These are phyloP conservation scores for Oostethus manadensis DNA, from an alignment of 2,113 vertebrate genomes.

Conservation along the genomic window DNA sequence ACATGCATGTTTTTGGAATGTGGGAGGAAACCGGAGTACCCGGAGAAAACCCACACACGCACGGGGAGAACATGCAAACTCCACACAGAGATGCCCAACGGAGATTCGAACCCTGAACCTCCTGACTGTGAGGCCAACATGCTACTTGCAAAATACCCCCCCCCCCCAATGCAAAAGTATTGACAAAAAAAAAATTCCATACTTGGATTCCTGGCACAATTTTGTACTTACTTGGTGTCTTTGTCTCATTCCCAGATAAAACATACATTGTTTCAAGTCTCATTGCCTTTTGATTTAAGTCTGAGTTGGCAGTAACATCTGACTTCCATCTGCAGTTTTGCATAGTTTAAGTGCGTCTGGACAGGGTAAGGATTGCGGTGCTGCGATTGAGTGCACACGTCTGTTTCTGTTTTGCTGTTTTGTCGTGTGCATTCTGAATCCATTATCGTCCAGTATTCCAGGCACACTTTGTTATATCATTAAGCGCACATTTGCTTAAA, in stretches of 20 bases:
- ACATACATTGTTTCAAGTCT: slow-evolving; percentile 17
- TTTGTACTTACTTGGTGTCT: slow-evolving; percentile 10
- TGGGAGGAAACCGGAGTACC: no score
- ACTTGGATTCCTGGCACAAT: slow-evolving; percentile 5
- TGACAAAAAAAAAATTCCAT: neutral
- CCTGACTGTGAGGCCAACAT: no score
- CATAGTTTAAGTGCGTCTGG: neutral
- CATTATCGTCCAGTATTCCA: slow-evolving; percentile 4
- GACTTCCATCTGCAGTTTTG: slow-evolving; percentile 26
- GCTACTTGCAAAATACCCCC: no score
- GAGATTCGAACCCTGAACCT: no score
- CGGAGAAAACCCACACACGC: no score
- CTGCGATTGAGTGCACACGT: neutral
- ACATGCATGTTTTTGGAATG: no score
- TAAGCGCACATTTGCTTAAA: neutral
- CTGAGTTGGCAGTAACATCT: slow-evolving; percentile 22
- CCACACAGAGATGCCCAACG: no score
- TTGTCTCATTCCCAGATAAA: slow-evolving; percentile 11
- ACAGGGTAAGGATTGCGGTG: neutral
- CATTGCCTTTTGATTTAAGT: slow-evolving; percentile 19
- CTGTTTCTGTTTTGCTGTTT: slow-evolving; percentile 8
- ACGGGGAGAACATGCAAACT: no score
- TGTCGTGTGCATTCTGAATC: slow-evolving; percentile 9
- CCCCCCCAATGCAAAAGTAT: no score
- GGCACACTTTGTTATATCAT: slow-evolving; percentile 11